Base-by-base conservation (phyloP, 1,140 invertebrate species). In the Pseudomyrmex cubaensis region DNA sequence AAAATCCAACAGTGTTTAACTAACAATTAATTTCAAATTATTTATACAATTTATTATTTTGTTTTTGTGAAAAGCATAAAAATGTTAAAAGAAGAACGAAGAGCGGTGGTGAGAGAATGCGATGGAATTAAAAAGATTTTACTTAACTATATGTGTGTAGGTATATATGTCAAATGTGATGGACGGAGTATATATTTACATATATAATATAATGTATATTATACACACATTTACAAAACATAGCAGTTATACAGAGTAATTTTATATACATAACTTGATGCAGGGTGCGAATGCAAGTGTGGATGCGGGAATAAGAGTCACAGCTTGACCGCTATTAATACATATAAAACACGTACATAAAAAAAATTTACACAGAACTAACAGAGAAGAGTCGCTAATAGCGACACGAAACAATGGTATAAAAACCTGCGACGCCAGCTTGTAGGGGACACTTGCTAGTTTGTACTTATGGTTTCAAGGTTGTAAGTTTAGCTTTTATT, bases 121-220 rank as follows among this genome's bases (percentile, higher is more conserved):
- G 20, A 20, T 61, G 35, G n/a, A 13, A 12, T 67, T 54, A 77
- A 7, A 25, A 54, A 66, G 35, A 54, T 66, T 54, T 8, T 8
- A 15, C 20, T 15, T 66, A 10, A 54, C 8, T 67, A 66, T 50
- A 76, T 7, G 35, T 35, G 35, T 35, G 35, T 35, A 35, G 35
- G 35, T 35, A 35, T 35, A 35, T 35, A 35, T 35, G 4, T 35
- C 67, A 50, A 67, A 46, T 76, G n/a, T 17, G 25, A 67, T 77
- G 74, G 74, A 77, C 74, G 74, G 74, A 67, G n/a, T 13, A 35
- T 15, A 48, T 77, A 77, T 77, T 77, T 77, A 77, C 74, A 77
- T 67, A 44, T 50, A 17, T 54, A 25, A n/a, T 77, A 50, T 63
- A 64, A 54, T 4, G n/a, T 66, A 64, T 35, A 35, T 35, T 35